Percentiles rank a stretch among this genome's conserved stretches.
Conservation (phyloP, 2,888 invertebrate genomes). For the Acanthosepion lycidas region DNA sequence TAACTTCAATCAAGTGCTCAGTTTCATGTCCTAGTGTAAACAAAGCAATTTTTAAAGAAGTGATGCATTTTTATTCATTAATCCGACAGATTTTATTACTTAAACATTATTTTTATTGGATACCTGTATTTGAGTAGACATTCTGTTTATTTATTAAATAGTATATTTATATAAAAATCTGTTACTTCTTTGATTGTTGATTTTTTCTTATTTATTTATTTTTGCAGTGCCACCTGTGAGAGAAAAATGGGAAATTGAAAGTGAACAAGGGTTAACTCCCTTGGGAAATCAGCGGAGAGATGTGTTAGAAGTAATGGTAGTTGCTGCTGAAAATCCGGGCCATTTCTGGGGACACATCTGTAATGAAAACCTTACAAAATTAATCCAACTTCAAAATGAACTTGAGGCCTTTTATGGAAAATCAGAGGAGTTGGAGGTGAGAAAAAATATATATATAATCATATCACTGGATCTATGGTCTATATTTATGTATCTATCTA, state of each 20-base stretch:
- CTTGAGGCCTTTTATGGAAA: conserved; percentile 75
- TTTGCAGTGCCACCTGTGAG: not conserved
- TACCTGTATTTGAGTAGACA: too few species aligned
- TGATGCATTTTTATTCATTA: too few species aligned
- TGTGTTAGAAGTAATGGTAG: conserved; percentile 87
- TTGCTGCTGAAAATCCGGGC: conserved; percentile 86
- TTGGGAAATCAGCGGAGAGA: conserved; percentile 50
- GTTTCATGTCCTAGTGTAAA: too few species aligned
- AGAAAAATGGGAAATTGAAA: not conserved
- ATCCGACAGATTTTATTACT: too few species aligned
- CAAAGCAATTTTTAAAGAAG: too few species aligned
- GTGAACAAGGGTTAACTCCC: not conserved
- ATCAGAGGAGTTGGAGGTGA: not conserved
- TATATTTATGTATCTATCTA: too few species aligned
- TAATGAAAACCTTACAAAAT: conserved; percentile 83
- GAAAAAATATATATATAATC: not conserved
- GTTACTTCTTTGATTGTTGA: not conserved
- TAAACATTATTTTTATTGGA: too few species aligned
- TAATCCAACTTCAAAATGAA: conserved; percentile 85
- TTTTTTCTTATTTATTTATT: not conserved
- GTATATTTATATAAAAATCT: too few species aligned
- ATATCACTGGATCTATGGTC: not conserved
- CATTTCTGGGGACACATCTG: conserved; percentile 88
- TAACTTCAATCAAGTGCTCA: too few species aligned
- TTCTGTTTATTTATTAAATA: too few species aligned